These are phyloP conservation scores for Pimpla rufipes DNA, from an alignment of 2,888 invertebrate species.

Conservation along the genomic window DNA sequence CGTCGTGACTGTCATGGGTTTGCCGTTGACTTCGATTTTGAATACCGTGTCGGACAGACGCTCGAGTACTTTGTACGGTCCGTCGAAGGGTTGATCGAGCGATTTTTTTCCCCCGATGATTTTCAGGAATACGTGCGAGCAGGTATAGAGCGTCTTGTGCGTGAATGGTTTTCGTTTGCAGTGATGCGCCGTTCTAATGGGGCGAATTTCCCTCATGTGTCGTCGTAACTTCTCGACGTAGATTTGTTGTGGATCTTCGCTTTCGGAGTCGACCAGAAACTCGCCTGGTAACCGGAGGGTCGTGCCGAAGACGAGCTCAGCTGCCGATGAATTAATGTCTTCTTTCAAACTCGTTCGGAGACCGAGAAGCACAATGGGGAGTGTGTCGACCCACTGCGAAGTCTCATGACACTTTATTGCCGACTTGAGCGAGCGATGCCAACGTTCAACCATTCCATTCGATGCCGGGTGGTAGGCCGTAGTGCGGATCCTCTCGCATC, in stretches of 20 bases:
- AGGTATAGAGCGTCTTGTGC: slow-evolving; percentile 53
- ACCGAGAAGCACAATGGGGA: slow-evolving; percentile 80
- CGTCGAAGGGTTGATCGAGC: slow-evolving; percentile 69
- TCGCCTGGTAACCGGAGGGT: slow-evolving; percentile 75
- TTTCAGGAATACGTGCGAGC: slow-evolving; percentile 57
- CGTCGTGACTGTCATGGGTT: slow-evolving; percentile 19
- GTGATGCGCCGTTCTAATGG: slow-evolving; percentile 56
- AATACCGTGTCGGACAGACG: slow-evolving; percentile 54
- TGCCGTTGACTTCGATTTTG: not conserved
- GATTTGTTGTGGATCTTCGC: slow-evolving; percentile 10
- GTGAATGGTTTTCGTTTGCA: slow-evolving; percentile 38
- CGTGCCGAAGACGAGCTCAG: slow-evolving; percentile 78
- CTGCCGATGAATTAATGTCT: slow-evolving; percentile 75
- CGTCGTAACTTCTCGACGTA: slow-evolving; percentile 50
- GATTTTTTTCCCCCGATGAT: slow-evolving; percentile 38
- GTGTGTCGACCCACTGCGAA: slow-evolving; percentile 72
- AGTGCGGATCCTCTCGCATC: slow-evolving; percentile 71
- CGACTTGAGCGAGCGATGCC: slow-evolving; percentile 83
- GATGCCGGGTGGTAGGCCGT: slow-evolving; percentile 81
- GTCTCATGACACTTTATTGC: slow-evolving; percentile 76
- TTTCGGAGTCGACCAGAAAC: slow-evolving; percentile 60
- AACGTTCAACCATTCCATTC: slow-evolving; percentile 83
- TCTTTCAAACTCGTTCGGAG: slow-evolving; percentile 76
- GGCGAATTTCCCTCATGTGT: slow-evolving; percentile 51
- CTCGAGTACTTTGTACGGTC: slow-evolving; percentile 62